Conservation (phyloP, 2,113 vertebrate species). For the Phaethornis superciliosus region DNA sequence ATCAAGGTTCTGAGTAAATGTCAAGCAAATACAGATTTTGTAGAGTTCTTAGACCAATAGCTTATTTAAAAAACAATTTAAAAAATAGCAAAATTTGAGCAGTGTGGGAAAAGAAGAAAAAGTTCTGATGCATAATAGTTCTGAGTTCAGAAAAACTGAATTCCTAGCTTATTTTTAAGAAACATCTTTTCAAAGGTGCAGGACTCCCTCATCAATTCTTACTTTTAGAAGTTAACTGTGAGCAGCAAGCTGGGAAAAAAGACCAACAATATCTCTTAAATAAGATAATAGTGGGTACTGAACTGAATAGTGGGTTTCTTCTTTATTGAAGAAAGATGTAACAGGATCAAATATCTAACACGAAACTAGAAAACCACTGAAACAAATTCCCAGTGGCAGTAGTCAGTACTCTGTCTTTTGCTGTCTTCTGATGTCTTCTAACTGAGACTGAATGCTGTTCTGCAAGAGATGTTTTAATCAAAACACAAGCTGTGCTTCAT, state of each 20-base stretch:
- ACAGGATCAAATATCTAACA: background rate
- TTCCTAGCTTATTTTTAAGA: background rate
- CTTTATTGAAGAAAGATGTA: background rate
- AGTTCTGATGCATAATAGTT: background rate
- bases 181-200: background rate
- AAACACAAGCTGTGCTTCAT: constrained; percentile 2
- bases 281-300: background rate
- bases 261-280: background rate
- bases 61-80: background rate
- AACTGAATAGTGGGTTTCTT: too few relatives aligned
- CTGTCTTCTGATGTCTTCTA: background rate
- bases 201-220: background rate
- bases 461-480: background rate
- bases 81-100: background rate
- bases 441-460: background rate
- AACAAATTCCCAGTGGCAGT: background rate
- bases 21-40: background rate
- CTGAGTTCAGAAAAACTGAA: background rate
- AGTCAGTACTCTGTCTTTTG: background rate
- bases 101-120: background rate
- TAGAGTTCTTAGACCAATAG: background rate
- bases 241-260: background rate
- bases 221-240: background rate
- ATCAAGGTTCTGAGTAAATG: background rate
- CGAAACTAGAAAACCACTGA: background rate